Evolutionary conservation across 2,797 vertebrate species (phyloP).

Genomic region (Echiichthys vipera): DNA sequence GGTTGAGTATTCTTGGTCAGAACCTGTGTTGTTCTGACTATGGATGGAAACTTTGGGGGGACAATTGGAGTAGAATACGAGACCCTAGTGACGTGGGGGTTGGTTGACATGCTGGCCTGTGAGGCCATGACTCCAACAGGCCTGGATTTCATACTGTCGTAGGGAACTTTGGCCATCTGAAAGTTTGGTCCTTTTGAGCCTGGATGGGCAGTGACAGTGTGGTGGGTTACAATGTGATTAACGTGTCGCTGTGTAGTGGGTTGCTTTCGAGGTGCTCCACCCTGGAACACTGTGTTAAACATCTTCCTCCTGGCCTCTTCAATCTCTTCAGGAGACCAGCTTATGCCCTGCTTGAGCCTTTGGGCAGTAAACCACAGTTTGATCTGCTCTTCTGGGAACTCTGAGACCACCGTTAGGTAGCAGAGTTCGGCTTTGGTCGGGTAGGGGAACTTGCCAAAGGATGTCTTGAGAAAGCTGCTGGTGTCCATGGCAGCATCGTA

Average conservation of each 20-base stretch:
- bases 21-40: constrained; percentile 78
- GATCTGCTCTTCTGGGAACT: constrained; percentile 98
- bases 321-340: constrained; percentile 98
- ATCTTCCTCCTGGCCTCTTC: constrained; percentile 98
- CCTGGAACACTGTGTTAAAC: constrained; percentile 98
- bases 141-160: constrained; percentile 85
- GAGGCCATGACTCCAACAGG: constrained; percentile 88
- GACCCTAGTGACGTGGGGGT: constrained; percentile 87
- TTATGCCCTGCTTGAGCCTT: constrained; percentile 97
- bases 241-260: constrained; percentile 81
- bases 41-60: constrained; percentile 83
- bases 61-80: constrained; percentile 86
- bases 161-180: constrained; percentile 89
- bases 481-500: constrained; percentile 97
- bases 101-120: constrained; percentile 89
- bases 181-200: constrained; percentile 85
- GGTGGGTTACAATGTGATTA: constrained; percentile 82
- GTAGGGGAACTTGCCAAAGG: constrained; percentile 98
- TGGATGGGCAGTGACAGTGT: constrained; percentile 88
- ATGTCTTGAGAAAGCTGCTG: constrained; percentile 97
- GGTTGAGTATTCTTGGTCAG: constrained; percentile 76
- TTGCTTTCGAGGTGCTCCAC: constrained; percentile 85
- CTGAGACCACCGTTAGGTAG: constrained; percentile 97
- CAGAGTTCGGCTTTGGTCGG: constrained; percentile 98
- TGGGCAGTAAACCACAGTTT: constrained; percentile 99